Percentiles rank a stretch among this genome's conserved stretches.
phyloP scores from a whole-genome alignment of 92 coral and sea anemone genomes.

The Zoanthus sociatus region DNA sequence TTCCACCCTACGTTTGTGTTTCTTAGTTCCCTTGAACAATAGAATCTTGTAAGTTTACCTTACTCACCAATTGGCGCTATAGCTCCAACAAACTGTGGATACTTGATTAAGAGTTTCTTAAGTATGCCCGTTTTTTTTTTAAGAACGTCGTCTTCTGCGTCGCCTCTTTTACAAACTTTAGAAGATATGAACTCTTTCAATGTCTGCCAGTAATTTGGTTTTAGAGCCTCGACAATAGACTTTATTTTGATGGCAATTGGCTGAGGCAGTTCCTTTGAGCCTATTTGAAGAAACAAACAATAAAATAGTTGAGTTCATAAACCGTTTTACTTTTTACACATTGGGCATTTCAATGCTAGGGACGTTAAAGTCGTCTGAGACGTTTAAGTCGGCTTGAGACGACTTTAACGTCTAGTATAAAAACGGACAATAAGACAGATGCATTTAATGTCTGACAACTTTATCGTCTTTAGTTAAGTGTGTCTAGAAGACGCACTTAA shows the following conservation, averaged over 20 bases:
- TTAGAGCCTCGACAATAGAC: slow-evolving; percentile 16
- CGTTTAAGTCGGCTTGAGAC: no score
- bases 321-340: not conserved
- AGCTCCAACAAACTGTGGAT: slow-evolving; percentile 6
- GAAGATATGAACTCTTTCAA: slow-evolving; percentile 24
- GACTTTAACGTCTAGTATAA: no score
- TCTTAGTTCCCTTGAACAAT: not conserved
- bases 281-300: not conserved
- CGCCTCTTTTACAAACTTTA: not conserved
- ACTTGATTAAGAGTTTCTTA: not conserved
- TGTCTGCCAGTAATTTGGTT: slow-evolving; percentile 28
- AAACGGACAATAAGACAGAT: no score
- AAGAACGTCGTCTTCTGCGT: slow-evolving; percentile 17
- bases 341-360: no score
- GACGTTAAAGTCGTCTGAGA: no score
- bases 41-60: not conserved
- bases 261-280: not conserved
- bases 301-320: not conserved
- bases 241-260: not conserved
- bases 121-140: slow-evolving; percentile 11
- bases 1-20: not conserved
- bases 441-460: no score
- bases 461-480: no score
- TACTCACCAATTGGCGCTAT: not conserved
- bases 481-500: no score